These are phyloP conservation scores for Asarcornis scutulata DNA, from an alignment of 2,113 vertebrate species.

Conservation along the genomic window DNA sequence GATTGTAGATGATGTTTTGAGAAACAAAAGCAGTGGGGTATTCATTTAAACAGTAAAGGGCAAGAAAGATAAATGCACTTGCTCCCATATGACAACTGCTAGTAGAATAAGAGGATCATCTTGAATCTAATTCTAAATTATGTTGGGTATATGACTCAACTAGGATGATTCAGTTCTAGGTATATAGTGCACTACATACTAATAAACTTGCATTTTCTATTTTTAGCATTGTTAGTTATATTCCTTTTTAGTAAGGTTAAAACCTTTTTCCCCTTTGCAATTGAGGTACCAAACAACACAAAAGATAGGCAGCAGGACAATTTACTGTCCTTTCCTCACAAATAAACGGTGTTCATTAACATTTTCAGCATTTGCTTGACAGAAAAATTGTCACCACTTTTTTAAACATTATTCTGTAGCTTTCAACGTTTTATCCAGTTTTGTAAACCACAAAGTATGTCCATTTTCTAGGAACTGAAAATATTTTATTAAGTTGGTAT, in stretches of 20 bases:
- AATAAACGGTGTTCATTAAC: not conserved
- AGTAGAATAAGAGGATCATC: conserved; percentile 33
- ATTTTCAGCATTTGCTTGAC: not conserved
- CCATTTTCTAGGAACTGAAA: not conserved
- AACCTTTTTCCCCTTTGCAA: not conserved
- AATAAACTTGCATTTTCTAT: conserved; percentile 33
- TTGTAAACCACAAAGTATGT: not conserved
- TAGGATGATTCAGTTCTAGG: conserved; percentile 19
- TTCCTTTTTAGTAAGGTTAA: not conserved
- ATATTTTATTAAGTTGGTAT: not conserved
- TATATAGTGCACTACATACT: not conserved
- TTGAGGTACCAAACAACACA: not conserved
- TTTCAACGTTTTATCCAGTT: not conserved
- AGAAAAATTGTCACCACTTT: not conserved
- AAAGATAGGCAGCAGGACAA: not conserved
- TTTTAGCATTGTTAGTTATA: not conserved
- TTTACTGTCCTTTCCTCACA: not conserved
- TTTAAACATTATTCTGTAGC: not conserved
- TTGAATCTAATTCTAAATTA: conserved; percentile 58
- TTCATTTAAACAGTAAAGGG: conserved; percentile 44
- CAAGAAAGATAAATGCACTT: conserved; percentile 37
- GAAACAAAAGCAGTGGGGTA: conserved; percentile 21
- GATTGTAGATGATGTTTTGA: not conserved
- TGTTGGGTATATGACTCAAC: conserved; percentile 42
- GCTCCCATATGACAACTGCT: not conserved